Evolutionary conservation across 35 echinoderm and acorn worm species (phyloP).

Genomic region (Apostichopus californicus): DNA sequence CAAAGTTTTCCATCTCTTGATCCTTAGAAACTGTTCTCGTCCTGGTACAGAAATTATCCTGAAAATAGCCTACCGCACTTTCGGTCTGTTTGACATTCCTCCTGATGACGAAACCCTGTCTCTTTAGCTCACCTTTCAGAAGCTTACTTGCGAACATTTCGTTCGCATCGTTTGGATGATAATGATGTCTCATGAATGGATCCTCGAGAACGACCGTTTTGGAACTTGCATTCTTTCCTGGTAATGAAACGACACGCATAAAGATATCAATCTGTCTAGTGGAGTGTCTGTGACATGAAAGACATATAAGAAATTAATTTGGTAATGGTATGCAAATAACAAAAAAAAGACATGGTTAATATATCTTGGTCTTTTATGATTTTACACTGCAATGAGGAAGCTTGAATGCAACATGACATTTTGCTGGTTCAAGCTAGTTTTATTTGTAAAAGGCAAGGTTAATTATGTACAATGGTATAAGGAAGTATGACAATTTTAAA

Average conservation of each 20-base stretch:
- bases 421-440: too few species aligned
- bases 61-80: neutral
- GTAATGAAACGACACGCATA: neutral
- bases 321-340: too few species aligned
- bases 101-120: neutral
- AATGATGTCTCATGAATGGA: conserved; percentile 22
- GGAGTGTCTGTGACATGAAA: neutral
- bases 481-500: too few species aligned
- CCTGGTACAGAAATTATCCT: conserved; percentile 5
- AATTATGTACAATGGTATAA: too few species aligned
- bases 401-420: too few species aligned
- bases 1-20: neutral
- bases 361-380: too few species aligned
- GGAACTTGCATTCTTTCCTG: neutral
- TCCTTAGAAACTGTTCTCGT: neutral
- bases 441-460: too few species aligned
- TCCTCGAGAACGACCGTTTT: conserved; percentile 32
- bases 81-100: neutral
- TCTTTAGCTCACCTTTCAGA: neutral
- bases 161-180: conserved; percentile 17
- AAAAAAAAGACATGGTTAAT: too few species aligned
- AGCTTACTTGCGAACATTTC: neutral
- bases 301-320: too few species aligned
- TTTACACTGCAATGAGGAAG: too few species aligned
- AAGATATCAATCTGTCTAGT: neutral